Conservation (phyloP, 2,888 invertebrate species). For the Ectobius pallidus region DNA sequence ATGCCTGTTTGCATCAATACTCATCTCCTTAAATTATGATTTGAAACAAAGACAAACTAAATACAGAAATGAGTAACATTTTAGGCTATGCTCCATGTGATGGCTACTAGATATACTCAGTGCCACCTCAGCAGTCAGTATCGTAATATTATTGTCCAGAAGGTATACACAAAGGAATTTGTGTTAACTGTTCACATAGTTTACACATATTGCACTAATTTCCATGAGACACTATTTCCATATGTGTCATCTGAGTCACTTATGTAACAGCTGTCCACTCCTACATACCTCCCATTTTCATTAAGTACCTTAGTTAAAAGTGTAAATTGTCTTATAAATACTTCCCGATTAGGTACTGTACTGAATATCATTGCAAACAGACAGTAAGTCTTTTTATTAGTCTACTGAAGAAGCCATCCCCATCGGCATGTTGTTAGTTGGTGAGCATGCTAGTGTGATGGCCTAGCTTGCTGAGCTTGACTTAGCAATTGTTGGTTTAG, state of each 20-base stretch:
- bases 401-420: constrained; percentile 32
- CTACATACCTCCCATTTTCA: background rate
- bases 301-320: constrained; percentile 13
- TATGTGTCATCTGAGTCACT: background rate
- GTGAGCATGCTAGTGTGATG: constrained; percentile 39
- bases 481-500: constrained; percentile 12
- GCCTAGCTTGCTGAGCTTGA: constrained; percentile 39
- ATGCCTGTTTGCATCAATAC: constrained; percentile 29
- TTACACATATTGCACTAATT: constrained; percentile 19
- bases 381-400: constrained; percentile 24
- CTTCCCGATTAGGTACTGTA: constrained; percentile 10
- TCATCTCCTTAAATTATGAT: constrained; percentile 17
- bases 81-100: background rate
- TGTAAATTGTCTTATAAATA: constrained; percentile 10
- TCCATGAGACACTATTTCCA: background rate
- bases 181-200: constrained; percentile 1
- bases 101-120: too few species aligned
- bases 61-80: constrained; percentile 5
- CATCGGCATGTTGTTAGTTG: constrained; percentile 36
- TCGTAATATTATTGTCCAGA: background rate
- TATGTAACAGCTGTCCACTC: constrained; percentile 1
- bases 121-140: background rate
- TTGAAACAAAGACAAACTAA: background rate
- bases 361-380: constrained; percentile 31
- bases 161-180: constrained; percentile 6